phyloP scores from a whole-genome alignment of 2,113 vertebrate species.

The Sebastes fasciatus region DNA sequence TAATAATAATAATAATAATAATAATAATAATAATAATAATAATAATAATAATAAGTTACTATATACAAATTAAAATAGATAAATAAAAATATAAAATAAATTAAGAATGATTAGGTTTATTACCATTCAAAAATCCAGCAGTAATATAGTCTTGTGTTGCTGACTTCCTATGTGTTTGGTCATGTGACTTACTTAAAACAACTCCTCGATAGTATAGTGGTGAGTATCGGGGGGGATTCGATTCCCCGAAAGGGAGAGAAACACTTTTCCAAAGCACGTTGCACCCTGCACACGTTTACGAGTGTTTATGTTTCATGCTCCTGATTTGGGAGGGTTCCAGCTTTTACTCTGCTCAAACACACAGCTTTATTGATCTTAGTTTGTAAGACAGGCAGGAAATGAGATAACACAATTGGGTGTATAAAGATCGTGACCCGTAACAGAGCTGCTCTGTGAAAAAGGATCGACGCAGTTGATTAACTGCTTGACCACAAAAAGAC shows the following conservation, averaged over 20 bases:
- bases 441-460: background rate
- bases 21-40: too few relatives aligned
- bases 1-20: too few relatives aligned
- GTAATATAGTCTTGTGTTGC: too few relatives aligned
- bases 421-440: conserved; percentile 12
- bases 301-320: background rate
- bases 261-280: background rate
- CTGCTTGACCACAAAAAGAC: background rate
- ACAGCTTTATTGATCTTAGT: background rate
- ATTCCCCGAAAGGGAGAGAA: conserved; percentile 61
- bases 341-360: background rate
- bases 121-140: too few relatives aligned
- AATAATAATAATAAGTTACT: too few relatives aligned
- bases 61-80: too few relatives aligned
- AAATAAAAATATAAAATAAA: too few relatives aligned
- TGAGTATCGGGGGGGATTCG: conserved; percentile 56
- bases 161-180: too few relatives aligned
- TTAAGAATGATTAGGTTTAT: too few relatives aligned
- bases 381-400: background rate
- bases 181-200: too few relatives aligned
- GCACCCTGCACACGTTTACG: background rate
- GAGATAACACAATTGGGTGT: background rate
- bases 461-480: background rate
- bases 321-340: background rate
- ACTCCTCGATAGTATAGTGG: conserved; percentile 63